Evolutionary conservation across 2,113 vertebrate genomes (phyloP), one percentile per base, ranked within the genome.

Genomic region (Barbus barbus): DNA sequence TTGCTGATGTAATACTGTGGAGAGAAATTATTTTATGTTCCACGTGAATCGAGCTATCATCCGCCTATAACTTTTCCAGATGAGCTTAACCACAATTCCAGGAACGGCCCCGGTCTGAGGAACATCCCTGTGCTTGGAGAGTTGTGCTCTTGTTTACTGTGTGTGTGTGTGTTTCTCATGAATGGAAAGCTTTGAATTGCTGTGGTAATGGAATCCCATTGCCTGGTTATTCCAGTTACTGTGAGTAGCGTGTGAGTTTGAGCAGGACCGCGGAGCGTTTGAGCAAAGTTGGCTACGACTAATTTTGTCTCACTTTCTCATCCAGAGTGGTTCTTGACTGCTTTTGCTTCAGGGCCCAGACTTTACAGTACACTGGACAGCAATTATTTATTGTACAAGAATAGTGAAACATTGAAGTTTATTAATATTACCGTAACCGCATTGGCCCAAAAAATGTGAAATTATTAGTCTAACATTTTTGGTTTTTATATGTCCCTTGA

Each of bases 1-100:
- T 61, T 44, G 36, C 56, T 79, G 78, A 80, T 80, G 78, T 67
- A 80, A 67, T 65, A 7, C 60, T 46, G 26, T 31, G 41, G 78
- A 67, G 78, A 65, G 60, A 44, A 48, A 51, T 80, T 4, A 67
- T 67, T 67, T 65, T 31, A 44, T 67, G 38, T 80, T 67, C 38
- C 60, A 48, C 67, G 78, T 80, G 60, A 80, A 48, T 80, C 41
- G 4, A 80, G 41, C 41, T 12, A 65, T 46, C 38, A 28, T 65
- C 6, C 2, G 41, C 78, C 6, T 18, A 28, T 80, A 48, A 48
- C 60, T 63, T 80, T 80, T 67, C 78, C 78, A 65, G 41, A 80
- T 51, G 78, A 67, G 60, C 41, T 48, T n/a, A 16, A 80, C 18
- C 78, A 67, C 24, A n/a, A 9, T 67, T 65, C 58, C 78, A 80